Percentiles rank a stretch among this genome's conserved stretches.
These are phyloP conservation scores for Osmerus eperlanus DNA, from an alignment of 2,113 vertebrate species.

Conservation along the genomic window DNA sequence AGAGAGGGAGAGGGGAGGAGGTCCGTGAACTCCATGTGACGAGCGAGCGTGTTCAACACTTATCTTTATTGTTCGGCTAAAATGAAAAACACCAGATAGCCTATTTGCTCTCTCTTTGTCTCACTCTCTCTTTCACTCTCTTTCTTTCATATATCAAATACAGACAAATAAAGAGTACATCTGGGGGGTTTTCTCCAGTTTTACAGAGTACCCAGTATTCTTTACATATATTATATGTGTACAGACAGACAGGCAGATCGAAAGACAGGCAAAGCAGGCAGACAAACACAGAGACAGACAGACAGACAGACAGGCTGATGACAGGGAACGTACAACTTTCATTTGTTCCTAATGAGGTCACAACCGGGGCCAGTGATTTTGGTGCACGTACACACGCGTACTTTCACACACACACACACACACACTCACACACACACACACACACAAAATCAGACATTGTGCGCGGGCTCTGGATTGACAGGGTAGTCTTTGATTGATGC, in stretches of 20 bases:
- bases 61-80: conserved; percentile 67
- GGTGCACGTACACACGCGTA: conserved; percentile 21
- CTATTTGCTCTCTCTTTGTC: conserved; percentile 36
- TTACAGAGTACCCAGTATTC: no score
- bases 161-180: conserved; percentile 1
- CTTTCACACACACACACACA: not conserved
- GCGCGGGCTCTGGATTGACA: conserved; percentile 59
- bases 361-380: conserved; percentile 62
- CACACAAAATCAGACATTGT: not conserved
- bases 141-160: conserved; percentile 25
- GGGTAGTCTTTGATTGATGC: conserved; percentile 78
- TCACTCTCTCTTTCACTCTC: not conserved
- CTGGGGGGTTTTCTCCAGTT: no score
- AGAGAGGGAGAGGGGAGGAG: conserved; percentile 52
- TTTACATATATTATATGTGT: no score
- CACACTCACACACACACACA: not conserved
- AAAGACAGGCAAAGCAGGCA: conserved; percentile 19
- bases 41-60: conserved; percentile 66
- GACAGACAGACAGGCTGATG: conserved; percentile 48
- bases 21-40: conserved; percentile 60
- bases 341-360: conserved; percentile 75
- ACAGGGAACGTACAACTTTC: conserved; percentile 70
- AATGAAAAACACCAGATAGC: conserved; percentile 54
- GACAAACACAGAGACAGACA: conserved; percentile 21
- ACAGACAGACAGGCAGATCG: not conserved